Evolutionary conservation across 2,888 invertebrate species (phyloP).

Genomic region (Agrochola litura): DNA sequence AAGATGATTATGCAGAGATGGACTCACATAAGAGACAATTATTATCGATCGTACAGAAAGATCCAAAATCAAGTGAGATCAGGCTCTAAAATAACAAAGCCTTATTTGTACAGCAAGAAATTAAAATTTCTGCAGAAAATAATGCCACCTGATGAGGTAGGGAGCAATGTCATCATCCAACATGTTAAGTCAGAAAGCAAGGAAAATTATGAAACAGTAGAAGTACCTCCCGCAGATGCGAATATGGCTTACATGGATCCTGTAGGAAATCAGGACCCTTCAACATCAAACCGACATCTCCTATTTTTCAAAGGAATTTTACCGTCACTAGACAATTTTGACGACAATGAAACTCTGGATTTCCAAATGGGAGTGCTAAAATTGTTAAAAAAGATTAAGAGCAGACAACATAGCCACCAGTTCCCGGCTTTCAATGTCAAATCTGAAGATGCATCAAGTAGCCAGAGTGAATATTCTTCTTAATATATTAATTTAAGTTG

Average conservation of each 20-base stretch:
- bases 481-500: neutral
- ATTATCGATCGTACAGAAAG: constrained; percentile 23
- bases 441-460: constrained; percentile 12
- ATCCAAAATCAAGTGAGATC: constrained; percentile 1
- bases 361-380: constrained; percentile 35
- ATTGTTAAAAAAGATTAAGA: constrained; percentile 12
- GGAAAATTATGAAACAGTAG: neutral
- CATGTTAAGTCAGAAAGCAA: neutral
- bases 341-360: constrained; percentile 30
- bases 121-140: constrained; percentile 21
- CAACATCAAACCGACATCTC: constrained; percentile 15
- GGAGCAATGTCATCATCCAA: neutral
- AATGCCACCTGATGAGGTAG: neutral
- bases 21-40: constrained; percentile 33
- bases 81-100: neutral
- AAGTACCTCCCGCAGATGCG: no score
- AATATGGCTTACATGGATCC: neutral
- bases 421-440: neutral
- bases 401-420: neutral
- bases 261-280: neutral
- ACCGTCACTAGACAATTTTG: constrained; percentile 10
- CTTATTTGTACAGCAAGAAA: constrained; percentile 22
- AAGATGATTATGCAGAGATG: constrained; percentile 32
- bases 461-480: constrained; percentile 11
- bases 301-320: constrained; percentile 24